Percentiles rank a stretch among this genome's conserved stretches.
phyloP scores from a whole-genome alignment of 2,888 invertebrate species.

The Matsumyia berberina region DNA sequence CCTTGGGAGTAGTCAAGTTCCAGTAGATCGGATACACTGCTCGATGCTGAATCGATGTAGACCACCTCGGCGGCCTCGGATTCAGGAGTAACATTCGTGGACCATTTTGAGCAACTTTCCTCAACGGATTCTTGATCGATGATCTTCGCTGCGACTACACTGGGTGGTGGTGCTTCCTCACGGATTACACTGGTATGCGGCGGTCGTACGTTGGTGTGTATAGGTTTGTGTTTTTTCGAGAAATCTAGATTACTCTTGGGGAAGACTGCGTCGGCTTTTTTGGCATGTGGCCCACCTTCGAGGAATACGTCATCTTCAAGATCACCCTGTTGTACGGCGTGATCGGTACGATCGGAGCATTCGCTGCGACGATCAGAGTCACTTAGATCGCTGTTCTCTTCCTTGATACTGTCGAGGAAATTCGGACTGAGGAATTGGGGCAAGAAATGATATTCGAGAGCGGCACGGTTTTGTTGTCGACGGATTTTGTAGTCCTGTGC shows the following conservation, averaged over 20 bases:
- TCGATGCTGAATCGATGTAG: slow-evolving; percentile 88
- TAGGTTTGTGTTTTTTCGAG: slow-evolving; percentile 80
- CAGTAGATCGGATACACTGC: slow-evolving; percentile 87
- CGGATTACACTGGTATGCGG: slow-evolving; percentile 80
- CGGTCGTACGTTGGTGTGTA: slow-evolving; percentile 53
- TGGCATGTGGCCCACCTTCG: slow-evolving; percentile 80
- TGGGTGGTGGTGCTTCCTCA: slow-evolving; percentile 83
- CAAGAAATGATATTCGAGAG: slow-evolving; percentile 86
- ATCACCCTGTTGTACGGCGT: slow-evolving; percentile 69
- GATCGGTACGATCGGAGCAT: slow-evolving; percentile 77
- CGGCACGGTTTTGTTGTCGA: slow-evolving; percentile 85
- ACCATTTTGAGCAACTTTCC: slow-evolving; percentile 87
- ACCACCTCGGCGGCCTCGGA: slow-evolving; percentile 88
- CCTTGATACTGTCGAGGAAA: slow-evolving; percentile 91
- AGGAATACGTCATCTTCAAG: slow-evolving; percentile 84
- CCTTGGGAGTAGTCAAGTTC: slow-evolving; percentile 85
- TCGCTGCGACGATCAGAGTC: slow-evolving; percentile 85
- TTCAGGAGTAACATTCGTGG: slow-evolving; percentile 84
- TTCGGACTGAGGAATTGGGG: slow-evolving; percentile 87
- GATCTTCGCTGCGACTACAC: slow-evolving; percentile 87
- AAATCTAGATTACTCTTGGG: slow-evolving; percentile 84
- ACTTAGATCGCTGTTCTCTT: slow-evolving; percentile 90
- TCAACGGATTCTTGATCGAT: slow-evolving; percentile 85
- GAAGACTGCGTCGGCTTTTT: slow-evolving; percentile 83
- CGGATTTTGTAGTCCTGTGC: slow-evolving; percentile 84